Evolutionary conservation across 2,797 vertebrate species (phyloP), one percentile per base, ranked within the genome.

Genomic region (Takifugu ocellatus): DNA sequence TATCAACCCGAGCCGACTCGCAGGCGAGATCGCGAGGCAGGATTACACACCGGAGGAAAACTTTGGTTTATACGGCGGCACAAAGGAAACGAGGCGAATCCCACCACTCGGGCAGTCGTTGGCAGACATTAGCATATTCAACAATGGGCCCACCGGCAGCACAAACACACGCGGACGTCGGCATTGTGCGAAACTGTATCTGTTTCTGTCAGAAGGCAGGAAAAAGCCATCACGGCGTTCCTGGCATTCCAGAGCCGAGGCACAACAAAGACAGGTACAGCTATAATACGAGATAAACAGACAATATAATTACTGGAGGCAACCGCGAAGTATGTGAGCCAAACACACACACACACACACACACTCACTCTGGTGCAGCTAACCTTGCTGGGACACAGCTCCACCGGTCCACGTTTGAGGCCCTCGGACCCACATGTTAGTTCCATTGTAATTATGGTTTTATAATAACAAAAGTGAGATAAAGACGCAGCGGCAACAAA

Each of bases 231-330:
- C 47, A 27, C 47, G 60, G 51, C 66, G 57, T 81, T 70, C 66
- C 62, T 63, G 49, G 62, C 57, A 68, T 57, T 44, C 59, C 0
- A 14, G 51, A 59, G 62, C 65, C 31, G 64, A 60, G 70, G 44
- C 33, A 42, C 68, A 74, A 72, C 72, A 70, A 70, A 81, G 61
- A 64, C 54, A 73, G 63, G 71, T 75, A 70, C 63, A 66, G 77
- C 63, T 56, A 56, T 59, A 51, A 54, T 54, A 58, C 59, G 71
- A 70, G 70, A 78, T 78, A 80, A 70, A 70, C 63, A 75, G 59
- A 72, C 67, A 76, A 65, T 63, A 72, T 70, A 73, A 85, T 81
- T 84, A 82, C 63, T 72, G 59, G 56, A 59, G 51, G 49, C 57
- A 54, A 54, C 46, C 49, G 61, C 56, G 67, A 42, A 52, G 55